These are phyloP conservation scores for Plecturocebus donacophilus DNA, from an alignment of 2,113 vertebrate species.

Conservation along the genomic window DNA sequence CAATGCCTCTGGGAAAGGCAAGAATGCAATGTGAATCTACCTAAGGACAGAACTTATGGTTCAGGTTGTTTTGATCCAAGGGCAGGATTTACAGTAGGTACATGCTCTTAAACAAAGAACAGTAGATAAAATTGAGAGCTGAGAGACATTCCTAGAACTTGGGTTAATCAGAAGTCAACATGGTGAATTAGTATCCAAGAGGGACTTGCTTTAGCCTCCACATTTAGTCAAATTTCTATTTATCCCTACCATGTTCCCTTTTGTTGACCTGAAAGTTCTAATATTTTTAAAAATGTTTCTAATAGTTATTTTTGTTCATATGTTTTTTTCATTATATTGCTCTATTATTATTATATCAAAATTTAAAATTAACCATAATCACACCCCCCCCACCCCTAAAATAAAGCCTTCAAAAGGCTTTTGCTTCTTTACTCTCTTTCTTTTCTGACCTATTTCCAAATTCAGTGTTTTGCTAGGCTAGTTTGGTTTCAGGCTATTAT, in stretches of 20 bases:
- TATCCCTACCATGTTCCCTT: background rate
- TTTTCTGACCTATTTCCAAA: constrained; percentile 31
- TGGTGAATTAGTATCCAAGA: background rate
- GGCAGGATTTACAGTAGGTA: background rate
- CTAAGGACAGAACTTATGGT: background rate
- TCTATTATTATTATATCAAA: background rate
- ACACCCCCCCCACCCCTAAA: background rate
- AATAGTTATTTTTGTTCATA: background rate
- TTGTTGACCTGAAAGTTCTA: background rate
- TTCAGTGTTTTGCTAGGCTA: constrained; percentile 23
- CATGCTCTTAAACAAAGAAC: background rate
- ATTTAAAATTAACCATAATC: constrained; percentile 38
- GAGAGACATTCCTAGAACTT: background rate
- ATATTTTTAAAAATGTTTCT: background rate
- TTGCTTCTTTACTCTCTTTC: background rate
- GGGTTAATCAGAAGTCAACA: background rate
- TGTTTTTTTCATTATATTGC: background rate
- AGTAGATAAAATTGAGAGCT: background rate
- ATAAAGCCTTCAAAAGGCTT: background rate
- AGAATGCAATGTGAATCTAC: background rate
- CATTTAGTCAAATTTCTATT: background rate
- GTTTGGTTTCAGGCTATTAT: constrained; percentile 16
- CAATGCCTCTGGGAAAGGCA: background rate
- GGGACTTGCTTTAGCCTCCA: background rate
- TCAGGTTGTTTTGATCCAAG: background rate